Conservation (phyloP, 64 coral and sea anemone genomes). For the Montipora capricornis region DNA sequence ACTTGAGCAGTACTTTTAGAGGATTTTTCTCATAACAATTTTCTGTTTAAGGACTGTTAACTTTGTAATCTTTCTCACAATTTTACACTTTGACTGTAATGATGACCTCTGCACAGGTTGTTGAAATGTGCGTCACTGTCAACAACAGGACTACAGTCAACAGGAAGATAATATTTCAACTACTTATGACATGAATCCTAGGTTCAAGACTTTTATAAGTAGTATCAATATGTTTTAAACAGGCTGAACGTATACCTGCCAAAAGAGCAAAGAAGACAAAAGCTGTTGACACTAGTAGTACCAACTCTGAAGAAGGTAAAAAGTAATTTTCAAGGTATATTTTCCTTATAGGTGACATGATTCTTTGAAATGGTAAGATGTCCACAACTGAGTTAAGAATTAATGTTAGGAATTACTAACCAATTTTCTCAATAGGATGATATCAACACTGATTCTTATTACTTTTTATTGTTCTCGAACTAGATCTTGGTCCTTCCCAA, state of each 20-base stretch:
- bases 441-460: neutral
- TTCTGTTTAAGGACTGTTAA: neutral
- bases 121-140: neutral
- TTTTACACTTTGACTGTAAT: too few species aligned
- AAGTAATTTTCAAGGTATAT: neutral
- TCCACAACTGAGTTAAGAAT: too few species aligned
- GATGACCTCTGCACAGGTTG: neutral
- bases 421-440: slow-evolving; percentile 3
- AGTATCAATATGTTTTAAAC: too few species aligned
- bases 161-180: neutral
- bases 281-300: too few species aligned
- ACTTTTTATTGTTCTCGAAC: neutral
- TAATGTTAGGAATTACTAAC: too few species aligned
- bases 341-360: neutral
- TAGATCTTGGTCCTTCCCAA: slow-evolving; percentile 20
- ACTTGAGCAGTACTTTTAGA: slow-evolving; percentile 50
- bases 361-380: neutral
- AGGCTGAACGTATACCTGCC: too few species aligned
- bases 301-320: neutral
- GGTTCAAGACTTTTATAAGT: too few species aligned
- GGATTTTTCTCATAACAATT: too few species aligned
- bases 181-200: neutral
- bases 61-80: neutral
- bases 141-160: neutral
- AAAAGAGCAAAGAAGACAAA: too few species aligned